Base-by-base conservation (phyloP, 2,888 invertebrate genomes). In the Noctua janthe region DNA sequence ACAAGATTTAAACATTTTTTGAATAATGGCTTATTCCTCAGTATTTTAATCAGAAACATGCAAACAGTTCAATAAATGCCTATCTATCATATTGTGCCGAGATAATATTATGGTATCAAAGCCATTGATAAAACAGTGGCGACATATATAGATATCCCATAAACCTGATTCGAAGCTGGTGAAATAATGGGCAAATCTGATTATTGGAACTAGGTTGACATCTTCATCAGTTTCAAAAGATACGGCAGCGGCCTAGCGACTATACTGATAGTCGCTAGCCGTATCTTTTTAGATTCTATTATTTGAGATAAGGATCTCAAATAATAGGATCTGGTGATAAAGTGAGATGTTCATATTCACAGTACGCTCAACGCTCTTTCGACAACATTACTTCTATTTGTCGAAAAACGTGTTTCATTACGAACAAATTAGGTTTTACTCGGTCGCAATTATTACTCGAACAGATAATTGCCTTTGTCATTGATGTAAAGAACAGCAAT, bases 381-480 rank as follows among this genome's bases (percentile, higher is more conserved):
- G 13, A 51, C 66, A 69, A 66, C 62, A 74, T 39, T 66, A 75
- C 47, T 66, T 64, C 39, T 74, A 35, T 70, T 69, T 29, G 76
- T 74, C 10, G 39, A 43, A 71, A 77, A 86, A 81, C 87, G 87
- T 76, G 71, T 80, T 78, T 54, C 20, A 76, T 43, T 79, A 75
- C 56, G n/a, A 69, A 74, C 73, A 76, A 80, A 79, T 76, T 71
- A 75, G 66, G 71, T 78, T 78, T 79, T 77, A 69, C 79, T 73
- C 74, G 80, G 71, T 80, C 78, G 69, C 59, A 23, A 62, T 67
- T 73, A 76, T 74, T 82, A 83, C 72, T 86, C 59, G 73, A 67
- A 74, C 54, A 83, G 82, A 83, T 85, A 87, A 83, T 85, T 89
- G 54, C 49, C 49, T 81, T 81, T 77, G 91, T 82, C 81, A 85